A percentile compares a stretch with the other conserved stretches of the same genome.
Evolutionary conservation across 2,113 vertebrate species (phyloP).

Genomic region (human): DNA sequence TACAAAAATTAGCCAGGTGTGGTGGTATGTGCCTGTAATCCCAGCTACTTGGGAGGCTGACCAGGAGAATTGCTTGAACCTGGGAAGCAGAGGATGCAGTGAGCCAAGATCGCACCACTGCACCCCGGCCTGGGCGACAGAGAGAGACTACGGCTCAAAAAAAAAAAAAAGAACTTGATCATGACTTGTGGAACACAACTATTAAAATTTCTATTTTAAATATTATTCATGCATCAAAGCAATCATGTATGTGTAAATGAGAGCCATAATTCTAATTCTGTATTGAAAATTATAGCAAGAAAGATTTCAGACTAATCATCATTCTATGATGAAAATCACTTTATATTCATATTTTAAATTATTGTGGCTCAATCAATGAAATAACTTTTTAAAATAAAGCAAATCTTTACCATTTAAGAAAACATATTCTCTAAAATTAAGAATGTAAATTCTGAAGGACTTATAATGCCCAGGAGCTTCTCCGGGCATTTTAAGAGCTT

Average conservation of each 20-base stretch:
- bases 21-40: too few species aligned
- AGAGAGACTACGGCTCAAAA: too few species aligned
- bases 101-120: too few species aligned
- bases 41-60: too few species aligned
- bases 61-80: too few species aligned
- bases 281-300: background rate
- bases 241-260: background rate
- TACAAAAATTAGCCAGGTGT: too few species aligned
- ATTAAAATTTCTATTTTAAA: background rate
- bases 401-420: background rate
- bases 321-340: background rate
- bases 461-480: too few species aligned
- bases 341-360: slow-evolving; percentile 23
- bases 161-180: background rate
- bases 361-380: background rate
- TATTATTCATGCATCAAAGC: background rate
- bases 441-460: background rate
- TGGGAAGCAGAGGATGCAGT: too few species aligned
- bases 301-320: background rate
- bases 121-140: too few species aligned
- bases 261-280: background rate
- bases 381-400: background rate
- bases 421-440: background rate
- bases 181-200: background rate
- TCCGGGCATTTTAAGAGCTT: background rate